phyloP scores from a whole-genome alignment of 2,888 invertebrate species.

The Lithophane socia region DNA sequence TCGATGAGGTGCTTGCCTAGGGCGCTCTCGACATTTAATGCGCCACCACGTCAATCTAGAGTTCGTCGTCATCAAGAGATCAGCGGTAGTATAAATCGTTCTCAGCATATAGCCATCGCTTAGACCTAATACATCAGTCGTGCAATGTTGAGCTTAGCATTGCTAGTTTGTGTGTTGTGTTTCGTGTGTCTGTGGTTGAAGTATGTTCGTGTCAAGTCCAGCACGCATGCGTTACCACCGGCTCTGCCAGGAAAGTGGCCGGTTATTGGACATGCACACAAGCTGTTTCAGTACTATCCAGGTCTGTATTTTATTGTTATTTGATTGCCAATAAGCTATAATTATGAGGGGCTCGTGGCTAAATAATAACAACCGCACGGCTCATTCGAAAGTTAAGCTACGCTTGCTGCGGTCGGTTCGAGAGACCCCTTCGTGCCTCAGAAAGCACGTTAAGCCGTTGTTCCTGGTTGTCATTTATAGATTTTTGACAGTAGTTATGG shows the following conservation, averaged over 20 bases:
- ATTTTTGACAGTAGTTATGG: too few relatives aligned
- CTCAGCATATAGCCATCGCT: neutral
- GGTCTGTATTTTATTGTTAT: neutral
- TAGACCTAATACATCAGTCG: neutral
- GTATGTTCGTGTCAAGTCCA: slow-evolving; percentile 17
- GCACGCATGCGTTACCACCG: slow-evolving; percentile 25
- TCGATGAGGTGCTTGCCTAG: too few relatives aligned
- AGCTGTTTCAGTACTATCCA: slow-evolving; percentile 9
- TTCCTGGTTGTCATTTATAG: too few relatives aligned
- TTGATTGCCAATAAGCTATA: neutral
- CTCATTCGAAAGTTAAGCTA: too few relatives aligned
- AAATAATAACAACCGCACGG: too few relatives aligned
- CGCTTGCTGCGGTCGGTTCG: too few relatives aligned
- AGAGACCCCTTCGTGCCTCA: too few relatives aligned
- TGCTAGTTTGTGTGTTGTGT: slow-evolving; percentile 11
- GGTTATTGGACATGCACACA: slow-evolving; percentile 7
- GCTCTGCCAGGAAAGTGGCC: slow-evolving; percentile 23
- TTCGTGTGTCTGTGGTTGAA: slow-evolving; percentile 6
- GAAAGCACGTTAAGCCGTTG: too few relatives aligned
- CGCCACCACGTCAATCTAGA: neutral
- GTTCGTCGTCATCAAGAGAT: neutral
- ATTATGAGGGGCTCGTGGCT: too few relatives aligned
- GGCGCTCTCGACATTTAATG: too few relatives aligned
- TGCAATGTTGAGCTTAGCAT: slow-evolving; percentile 22
- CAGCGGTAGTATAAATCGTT: neutral